phyloP scores from a whole-genome alignment of 2,113 vertebrate genomes.

The Taurulus bubalis region DNA sequence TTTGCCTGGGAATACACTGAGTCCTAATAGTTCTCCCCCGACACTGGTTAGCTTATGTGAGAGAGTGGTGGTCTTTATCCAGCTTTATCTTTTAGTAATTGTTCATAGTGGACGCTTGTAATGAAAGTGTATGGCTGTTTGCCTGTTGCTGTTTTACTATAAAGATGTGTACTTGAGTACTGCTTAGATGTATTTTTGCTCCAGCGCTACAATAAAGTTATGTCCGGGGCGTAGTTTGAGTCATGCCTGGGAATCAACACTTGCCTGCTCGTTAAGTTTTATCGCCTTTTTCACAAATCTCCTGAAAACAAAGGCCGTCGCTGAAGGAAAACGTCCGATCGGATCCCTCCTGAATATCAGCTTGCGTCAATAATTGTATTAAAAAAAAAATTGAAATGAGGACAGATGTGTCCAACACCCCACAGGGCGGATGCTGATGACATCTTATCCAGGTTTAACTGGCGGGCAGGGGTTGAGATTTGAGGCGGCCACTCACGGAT shows the following conservation, averaged over 20 bases:
- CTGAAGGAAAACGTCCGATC: neutral
- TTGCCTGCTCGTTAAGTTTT: slow-evolving; percentile 39
- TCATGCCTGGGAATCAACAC: slow-evolving; percentile 26
- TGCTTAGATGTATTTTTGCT: slow-evolving; percentile 56
- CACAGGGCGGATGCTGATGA: slow-evolving; percentile 12
- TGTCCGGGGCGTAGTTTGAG: slow-evolving; percentile 10
- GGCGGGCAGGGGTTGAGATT: slow-evolving; percentile 26
- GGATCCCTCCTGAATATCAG: slow-evolving; percentile 22
- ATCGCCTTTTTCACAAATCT: neutral
- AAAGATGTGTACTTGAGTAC: slow-evolving; percentile 38
- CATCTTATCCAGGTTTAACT: slow-evolving; percentile 30
- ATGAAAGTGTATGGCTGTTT: slow-evolving; percentile 61
- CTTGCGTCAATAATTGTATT: slow-evolving; percentile 25
- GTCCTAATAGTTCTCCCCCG: slow-evolving; percentile 53
- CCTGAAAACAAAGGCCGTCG: slow-evolving; percentile 7
- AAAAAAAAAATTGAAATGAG: slow-evolving; percentile 1
- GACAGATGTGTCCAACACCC: neutral
- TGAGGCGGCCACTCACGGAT: slow-evolving; percentile 28
- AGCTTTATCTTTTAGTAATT: slow-evolving; percentile 60
- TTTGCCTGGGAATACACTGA: slow-evolving; percentile 57
- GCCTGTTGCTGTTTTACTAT: slow-evolving; percentile 57
- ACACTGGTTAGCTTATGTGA: slow-evolving; percentile 58
- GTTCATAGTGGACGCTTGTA: slow-evolving; percentile 60
- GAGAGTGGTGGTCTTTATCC: slow-evolving; percentile 45
- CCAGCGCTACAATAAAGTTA: slow-evolving; percentile 50